Percentiles rank a stretch among this genome's conserved stretches.
These are phyloP conservation scores for Gila robusta DNA, from an alignment of 2,797 vertebrate species.

Conservation along the genomic window DNA sequence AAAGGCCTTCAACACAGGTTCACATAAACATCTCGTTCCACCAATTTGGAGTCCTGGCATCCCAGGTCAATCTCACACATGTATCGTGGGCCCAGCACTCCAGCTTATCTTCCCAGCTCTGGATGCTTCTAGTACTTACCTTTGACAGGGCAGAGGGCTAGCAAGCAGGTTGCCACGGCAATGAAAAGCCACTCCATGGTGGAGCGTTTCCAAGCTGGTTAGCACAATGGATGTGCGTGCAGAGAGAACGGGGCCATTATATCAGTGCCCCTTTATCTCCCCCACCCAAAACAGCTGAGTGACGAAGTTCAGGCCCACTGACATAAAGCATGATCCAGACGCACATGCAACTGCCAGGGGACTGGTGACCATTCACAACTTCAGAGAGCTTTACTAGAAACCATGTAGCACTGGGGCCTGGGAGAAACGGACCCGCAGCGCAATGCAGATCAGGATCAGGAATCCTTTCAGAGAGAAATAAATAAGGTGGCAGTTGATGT, in stretches of 20 bases:
- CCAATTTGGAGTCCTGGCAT: not conserved
- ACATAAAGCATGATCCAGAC: conserved; percentile 50
- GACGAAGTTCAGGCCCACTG: conserved; percentile 65
- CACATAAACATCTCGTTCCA: not conserved
- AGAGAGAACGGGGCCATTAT: conserved; percentile 68
- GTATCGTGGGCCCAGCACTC: not conserved
- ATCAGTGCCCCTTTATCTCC: conserved; percentile 60
- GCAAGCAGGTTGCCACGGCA: conserved; percentile 76
- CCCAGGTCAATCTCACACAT: conserved; percentile 18
- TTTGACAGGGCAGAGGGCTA: conserved; percentile 75
- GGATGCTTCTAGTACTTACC: conserved; percentile 81
- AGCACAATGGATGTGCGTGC: conserved; percentile 51
- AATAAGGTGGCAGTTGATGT: not conserved
- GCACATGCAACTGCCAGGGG: conserved; percentile 37
- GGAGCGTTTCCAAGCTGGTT: conserved; percentile 53
- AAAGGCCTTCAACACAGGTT: not conserved
- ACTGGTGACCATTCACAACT: conserved; percentile 49
- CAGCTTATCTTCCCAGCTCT: conserved; percentile 49
- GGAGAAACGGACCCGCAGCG: conserved; percentile 14
- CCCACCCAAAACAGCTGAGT: conserved; percentile 64
- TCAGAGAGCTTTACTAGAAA: conserved; percentile 39
- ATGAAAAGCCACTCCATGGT: conserved; percentile 81
- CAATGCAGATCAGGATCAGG: not conserved
- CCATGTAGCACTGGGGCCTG: conserved; percentile 12
- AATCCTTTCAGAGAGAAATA: not conserved